Conservation (phyloP, 1,140 invertebrate genomes). For the Orchesella cincta region DNA sequence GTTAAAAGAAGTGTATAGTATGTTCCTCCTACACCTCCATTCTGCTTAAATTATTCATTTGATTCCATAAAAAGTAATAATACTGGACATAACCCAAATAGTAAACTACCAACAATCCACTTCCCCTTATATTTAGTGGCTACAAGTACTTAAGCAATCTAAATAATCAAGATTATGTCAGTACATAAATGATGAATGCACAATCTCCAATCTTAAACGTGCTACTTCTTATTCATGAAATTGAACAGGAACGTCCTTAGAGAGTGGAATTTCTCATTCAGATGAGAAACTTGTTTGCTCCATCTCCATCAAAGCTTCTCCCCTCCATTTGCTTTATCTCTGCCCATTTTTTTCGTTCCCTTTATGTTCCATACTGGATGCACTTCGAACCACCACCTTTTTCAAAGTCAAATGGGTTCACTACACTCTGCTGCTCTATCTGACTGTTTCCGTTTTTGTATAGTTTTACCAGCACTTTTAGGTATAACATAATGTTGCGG, state of each 20-base stretch:
- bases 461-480: background rate
- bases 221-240: background rate
- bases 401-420: no score
- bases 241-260: no score
- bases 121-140: background rate
- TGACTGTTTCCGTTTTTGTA: background rate
- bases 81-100: background rate
- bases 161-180: slow-evolving; percentile 22
- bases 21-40: background rate
- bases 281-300: background rate
- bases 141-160: slow-evolving; percentile 6
- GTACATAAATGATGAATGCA: slow-evolving; percentile 10
- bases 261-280: background rate
- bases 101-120: background rate
- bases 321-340: background rate
- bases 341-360: background rate
- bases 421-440: background rate
- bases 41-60: background rate
- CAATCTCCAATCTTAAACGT: background rate
- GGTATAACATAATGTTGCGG: no score
- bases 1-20: background rate
- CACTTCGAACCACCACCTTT: no score
- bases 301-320: background rate
- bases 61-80: background rate
- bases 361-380: no score